Conservation (phyloP, 1,140 invertebrate species). For the Micrasema longulum region DNA sequence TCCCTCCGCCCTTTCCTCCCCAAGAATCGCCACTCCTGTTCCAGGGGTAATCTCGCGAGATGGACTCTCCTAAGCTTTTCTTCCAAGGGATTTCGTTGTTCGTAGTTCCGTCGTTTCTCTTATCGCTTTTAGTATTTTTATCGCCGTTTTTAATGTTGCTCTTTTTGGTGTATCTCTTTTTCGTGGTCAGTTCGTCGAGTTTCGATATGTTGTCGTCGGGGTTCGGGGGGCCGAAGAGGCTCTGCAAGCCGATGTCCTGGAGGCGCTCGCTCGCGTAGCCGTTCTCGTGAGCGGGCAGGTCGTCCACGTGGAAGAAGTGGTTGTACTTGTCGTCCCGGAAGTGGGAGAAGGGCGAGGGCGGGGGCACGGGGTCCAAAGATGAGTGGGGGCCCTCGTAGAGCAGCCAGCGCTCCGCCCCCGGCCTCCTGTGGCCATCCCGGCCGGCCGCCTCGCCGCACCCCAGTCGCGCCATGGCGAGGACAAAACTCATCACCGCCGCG, state of each 20-base stretch:
- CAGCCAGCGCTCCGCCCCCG: constrained; percentile 49
- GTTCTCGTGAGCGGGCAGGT: constrained; percentile 40
- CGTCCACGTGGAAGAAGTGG: constrained; percentile 51
- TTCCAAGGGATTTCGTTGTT: constrained; percentile 50
- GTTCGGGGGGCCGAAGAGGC: constrained; percentile 49
- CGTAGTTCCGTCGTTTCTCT: constrained; percentile 30
- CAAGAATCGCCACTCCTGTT: constrained; percentile 51
- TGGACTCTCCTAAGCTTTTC: constrained; percentile 50
- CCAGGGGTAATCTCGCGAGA: constrained; percentile 48
- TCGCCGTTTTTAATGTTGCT: constrained; percentile 43
- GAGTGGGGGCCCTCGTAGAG: constrained; percentile 47
- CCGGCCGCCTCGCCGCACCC: constrained; percentile 29
- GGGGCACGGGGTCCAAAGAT: constrained; percentile 44
- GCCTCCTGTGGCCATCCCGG: constrained; percentile 47
- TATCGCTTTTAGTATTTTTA: constrained; percentile 48
- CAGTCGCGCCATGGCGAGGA: constrained; percentile 34
- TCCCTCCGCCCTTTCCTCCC: constrained; percentile 42
- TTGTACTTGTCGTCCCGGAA: constrained; percentile 53
- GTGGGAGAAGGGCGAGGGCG: constrained; percentile 45
- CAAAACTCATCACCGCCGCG: constrained; percentile 26
- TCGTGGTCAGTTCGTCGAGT: constrained; percentile 50
- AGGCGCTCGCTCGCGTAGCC: constrained; percentile 35
- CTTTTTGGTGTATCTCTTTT: constrained; percentile 53
- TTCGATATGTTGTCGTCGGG: constrained; percentile 54
- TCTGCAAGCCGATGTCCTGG: constrained; percentile 51